Conservation (phyloP, 2,797 vertebrate species). For the Rhadinocentrus ornatus region DNA sequence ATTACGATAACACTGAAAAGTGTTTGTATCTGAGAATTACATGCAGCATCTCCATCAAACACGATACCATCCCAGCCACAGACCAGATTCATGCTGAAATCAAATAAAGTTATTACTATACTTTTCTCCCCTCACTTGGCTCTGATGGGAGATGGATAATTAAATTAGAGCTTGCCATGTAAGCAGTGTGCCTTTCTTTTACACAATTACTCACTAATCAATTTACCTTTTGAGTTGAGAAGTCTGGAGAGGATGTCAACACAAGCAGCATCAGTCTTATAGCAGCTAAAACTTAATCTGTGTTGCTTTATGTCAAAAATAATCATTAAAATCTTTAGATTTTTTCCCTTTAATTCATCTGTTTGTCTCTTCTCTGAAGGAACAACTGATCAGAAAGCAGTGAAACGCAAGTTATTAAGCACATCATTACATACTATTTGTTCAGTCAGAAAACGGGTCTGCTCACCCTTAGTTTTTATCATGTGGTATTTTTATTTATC, state of each 20-base stretch:
- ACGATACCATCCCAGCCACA: not conserved
- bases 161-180: conserved; percentile 32
- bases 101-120: conserved; percentile 32
- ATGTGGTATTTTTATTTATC: not conserved
- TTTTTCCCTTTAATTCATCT: not conserved
- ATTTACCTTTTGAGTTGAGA: conserved; percentile 20
- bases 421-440: not conserved
- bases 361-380: not conserved
- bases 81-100: conserved; percentile 40
- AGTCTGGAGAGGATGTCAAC: conserved; percentile 10
- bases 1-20: not conserved
- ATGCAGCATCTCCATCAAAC: not conserved
- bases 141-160: conserved; percentile 34
- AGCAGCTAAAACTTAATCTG: conserved; percentile 1
- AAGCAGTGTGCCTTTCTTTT: conserved; percentile 25
- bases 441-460: not conserved
- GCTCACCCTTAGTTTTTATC: not conserved
- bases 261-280: conserved; percentile 1
- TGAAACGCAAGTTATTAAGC: not conserved
- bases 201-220: conserved; percentile 47
- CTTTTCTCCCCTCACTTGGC: conserved; percentile 13
- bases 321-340: not conserved
- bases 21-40: conserved; percentile 2
- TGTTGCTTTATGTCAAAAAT: not conserved
- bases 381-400: not conserved